phyloP scores from a whole-genome alignment of 2,797 vertebrate genomes.

The Ctenosaura bakeri region DNA sequence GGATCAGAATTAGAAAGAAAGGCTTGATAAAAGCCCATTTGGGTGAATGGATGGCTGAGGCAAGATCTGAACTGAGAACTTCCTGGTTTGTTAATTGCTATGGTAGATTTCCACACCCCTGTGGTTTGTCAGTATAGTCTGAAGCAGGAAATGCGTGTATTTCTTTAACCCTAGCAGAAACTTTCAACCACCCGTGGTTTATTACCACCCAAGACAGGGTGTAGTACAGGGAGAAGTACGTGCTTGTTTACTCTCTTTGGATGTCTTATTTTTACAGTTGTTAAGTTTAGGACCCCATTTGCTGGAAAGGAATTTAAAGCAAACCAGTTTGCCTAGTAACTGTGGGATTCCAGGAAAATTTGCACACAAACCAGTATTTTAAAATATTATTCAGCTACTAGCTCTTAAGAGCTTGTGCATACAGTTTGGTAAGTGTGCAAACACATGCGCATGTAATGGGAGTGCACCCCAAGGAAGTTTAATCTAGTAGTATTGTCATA shows the following conservation, averaged over 20 bases:
- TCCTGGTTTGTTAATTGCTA: not conserved
- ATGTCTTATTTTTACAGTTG: not conserved
- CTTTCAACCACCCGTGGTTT: not conserved
- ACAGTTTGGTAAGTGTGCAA: not conserved
- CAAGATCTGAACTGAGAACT: not conserved
- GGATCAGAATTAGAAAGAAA: not conserved
- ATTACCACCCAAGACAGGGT: constrained; percentile 9
- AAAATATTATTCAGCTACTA: not conserved
- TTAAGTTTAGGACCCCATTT: not conserved
- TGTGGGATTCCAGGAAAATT: not conserved
- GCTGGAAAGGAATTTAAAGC: constrained; percentile 6
- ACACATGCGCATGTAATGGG: not conserved
- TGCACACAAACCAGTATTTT: not conserved
- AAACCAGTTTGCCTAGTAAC: not conserved
- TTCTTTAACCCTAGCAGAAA: not conserved
- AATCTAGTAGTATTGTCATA: not conserved
- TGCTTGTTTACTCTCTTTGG: not conserved
- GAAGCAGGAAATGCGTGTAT: constrained; percentile 24
- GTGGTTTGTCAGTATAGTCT: not conserved
- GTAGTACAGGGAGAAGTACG: not conserved
- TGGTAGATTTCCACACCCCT: not conserved
- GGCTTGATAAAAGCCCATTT: not conserved
- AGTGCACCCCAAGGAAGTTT: not conserved
- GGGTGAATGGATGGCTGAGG: no score
- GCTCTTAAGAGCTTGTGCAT: constrained; percentile 1